These are phyloP conservation scores for Amphiprion ocellaris DNA, from an alignment of 2,113 vertebrate species.

Conservation along the genomic window DNA sequence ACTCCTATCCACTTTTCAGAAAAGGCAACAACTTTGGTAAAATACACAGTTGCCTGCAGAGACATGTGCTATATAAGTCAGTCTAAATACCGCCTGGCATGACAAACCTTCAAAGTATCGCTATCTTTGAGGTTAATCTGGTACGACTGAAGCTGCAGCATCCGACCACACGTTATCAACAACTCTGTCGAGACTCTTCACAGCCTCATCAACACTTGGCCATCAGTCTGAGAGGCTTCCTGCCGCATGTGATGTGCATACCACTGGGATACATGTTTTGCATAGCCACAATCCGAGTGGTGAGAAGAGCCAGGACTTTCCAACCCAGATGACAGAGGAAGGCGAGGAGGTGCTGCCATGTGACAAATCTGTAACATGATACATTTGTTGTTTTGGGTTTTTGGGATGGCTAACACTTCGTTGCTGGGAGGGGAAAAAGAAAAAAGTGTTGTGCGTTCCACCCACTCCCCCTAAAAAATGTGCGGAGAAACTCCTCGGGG, in stretches of 20 bases:
- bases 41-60: too few species aligned
- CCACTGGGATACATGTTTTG: conserved; percentile 45
- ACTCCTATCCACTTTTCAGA: too few species aligned
- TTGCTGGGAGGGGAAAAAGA: conserved; percentile 62
- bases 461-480: conserved; percentile 53
- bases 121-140: not conserved
- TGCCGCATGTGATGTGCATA: conserved; percentile 42
- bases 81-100: too few species aligned
- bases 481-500: conserved; percentile 49
- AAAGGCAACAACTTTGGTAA: too few species aligned
- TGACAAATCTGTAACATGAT: conserved; percentile 64
- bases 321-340: conserved; percentile 47
- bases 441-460: conserved; percentile 40
- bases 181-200: not conserved
- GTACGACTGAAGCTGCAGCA: not conserved
- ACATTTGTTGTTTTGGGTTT: conserved; percentile 66
- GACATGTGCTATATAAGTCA: too few species aligned
- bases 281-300: conserved; percentile 35
- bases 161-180: conserved; percentile 19
- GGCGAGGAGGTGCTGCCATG: conserved; percentile 28
- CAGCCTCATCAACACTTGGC: conserved; percentile 29
- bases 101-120: not conserved
- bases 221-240: conserved; percentile 37
- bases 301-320: conserved; percentile 5
- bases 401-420: conserved; percentile 36